These are phyloP conservation scores for Neoarius graeffei DNA, from an alignment of 2,113 vertebrate genomes.

Conservation along the genomic window DNA sequence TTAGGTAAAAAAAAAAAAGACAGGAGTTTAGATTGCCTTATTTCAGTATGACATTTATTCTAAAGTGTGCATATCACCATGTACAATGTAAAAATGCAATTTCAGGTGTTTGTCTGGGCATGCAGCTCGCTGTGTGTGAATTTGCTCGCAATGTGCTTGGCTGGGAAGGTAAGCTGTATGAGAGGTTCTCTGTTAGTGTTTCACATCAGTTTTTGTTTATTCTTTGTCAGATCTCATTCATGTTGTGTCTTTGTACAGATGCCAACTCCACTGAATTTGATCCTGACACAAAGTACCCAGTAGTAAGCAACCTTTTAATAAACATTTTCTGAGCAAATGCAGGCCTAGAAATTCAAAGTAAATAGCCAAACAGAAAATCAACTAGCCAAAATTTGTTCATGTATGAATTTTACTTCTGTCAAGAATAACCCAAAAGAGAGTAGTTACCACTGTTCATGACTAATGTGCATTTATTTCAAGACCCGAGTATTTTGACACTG, in stretches of 20 bases:
- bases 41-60: not conserved
- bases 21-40: not conserved
- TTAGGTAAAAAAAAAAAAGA: constrained; percentile 74
- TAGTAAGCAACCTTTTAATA: constrained; percentile 75
- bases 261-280: constrained; percentile 96
- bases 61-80: not conserved
- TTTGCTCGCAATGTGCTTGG: constrained; percentile 85
- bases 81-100: constrained; percentile 16
- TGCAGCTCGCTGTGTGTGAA: constrained; percentile 95
- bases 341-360: no score
- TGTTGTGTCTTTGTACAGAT: constrained; percentile 73
- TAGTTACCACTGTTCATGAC: no score
- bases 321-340: not conserved
- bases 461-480: no score
- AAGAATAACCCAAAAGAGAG: no score
- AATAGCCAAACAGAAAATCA: no score
- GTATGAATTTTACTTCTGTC: no score
- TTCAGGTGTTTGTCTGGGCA: constrained; percentile 93
- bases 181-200: not conserved
- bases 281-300: constrained; percentile 85
- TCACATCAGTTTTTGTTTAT: not conserved
- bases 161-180: constrained; percentile 81
- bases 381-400: no score
- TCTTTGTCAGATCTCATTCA: constrained; percentile 4
- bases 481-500: no score